Base-by-base conservation (phyloP, 92 coral and sea anemone species). In the Micromussa lordhowensis region DNA sequence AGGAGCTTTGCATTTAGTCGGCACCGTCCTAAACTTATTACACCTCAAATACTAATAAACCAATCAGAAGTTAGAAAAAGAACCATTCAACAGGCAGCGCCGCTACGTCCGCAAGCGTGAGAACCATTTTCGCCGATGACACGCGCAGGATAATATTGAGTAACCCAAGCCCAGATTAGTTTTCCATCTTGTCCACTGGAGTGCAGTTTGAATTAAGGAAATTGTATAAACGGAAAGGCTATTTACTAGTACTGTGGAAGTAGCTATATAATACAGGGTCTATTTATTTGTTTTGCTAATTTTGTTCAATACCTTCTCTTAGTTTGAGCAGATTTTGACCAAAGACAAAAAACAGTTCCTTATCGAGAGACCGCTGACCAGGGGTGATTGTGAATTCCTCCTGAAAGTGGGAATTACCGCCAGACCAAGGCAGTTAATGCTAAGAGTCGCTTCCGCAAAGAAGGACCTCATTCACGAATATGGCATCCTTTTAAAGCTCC, bases 251-350 rank as follows among this genome's bases (percentile, higher is more conserved):
- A 44, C 12, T 44, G 12, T 8, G 51, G 51, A 44, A 44, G 51
- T 44, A 44, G 48, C n/a, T n/a, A n/a, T n/a, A n/a, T n/a, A 40
- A 40, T 40, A 6, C 12, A 44, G 13, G 51, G 51, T 9, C 10
- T 12, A 44, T 44, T 44, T 9, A 44, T 44, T 44, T 18, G 40
- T 15, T 21, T 31, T 35, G 35, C 48, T 31, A 35, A 72, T 38
- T 17, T 72, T 72, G 48, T 40, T 18, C 5, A 0, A 72, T 72
- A 49, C 18, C 5, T 10, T 72, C 32, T 38, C 12, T 73, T 4
- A 83, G 86, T 83, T 83, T 83, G 55, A 83, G 29, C 59, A 49
- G 68, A 83, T 83, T 49, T 49, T 83, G 78, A 71, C 86, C 59
- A 75, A 32, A 28, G 86, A 83, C 48, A 49, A 16, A 7, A 83